A percentile compares a stretch with the other conserved stretches of the same genome.
Evolutionary conservation across 2,888 invertebrate genomes (phyloP).

Genomic region (Agonopterix subpropinquella): DNA sequence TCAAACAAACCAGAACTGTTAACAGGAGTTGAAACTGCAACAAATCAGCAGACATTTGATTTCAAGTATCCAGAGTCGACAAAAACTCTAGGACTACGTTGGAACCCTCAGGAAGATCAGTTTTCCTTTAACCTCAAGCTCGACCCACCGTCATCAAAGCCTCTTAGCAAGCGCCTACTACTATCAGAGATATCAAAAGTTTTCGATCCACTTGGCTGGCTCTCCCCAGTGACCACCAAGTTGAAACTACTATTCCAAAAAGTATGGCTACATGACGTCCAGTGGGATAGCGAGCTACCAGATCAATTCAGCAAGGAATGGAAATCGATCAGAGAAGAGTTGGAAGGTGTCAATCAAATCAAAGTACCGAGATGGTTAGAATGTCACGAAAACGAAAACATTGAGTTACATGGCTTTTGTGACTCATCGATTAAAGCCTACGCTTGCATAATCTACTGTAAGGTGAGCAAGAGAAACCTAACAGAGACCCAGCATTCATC

Average conservation of each 20-base stretch:
- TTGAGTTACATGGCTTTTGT: slow-evolving; percentile 10
- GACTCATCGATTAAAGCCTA: slow-evolving; percentile 8
- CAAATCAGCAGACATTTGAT: no score
- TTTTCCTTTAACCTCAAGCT: no score
- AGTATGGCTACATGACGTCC: slow-evolving; percentile 4
- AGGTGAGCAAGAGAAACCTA: neutral
- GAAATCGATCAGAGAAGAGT: slow-evolving; percentile 3
- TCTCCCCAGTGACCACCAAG: slow-evolving; percentile 1
- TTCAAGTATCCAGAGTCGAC: neutral
- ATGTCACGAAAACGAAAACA: neutral
- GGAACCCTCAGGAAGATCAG: no score
- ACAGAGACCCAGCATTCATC: neutral
- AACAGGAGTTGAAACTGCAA: no score
- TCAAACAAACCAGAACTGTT: no score
- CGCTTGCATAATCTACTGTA: slow-evolving; percentile 9
- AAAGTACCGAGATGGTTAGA: slow-evolving; percentile 4
- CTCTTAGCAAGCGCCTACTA: no score
- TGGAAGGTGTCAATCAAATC: slow-evolving; percentile 4
- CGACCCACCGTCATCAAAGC: no score
- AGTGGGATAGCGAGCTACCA: slow-evolving; percentile 10
- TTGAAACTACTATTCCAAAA: slow-evolving; percentile 8
- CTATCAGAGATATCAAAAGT: neutral
- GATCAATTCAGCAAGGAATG: slow-evolving; percentile 5
- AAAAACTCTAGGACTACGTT: no score
- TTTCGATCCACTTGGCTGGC: neutral